Base-by-base conservation (phyloP, 2,113 vertebrate genomes). In the Cyanocitta stelleri region DNA sequence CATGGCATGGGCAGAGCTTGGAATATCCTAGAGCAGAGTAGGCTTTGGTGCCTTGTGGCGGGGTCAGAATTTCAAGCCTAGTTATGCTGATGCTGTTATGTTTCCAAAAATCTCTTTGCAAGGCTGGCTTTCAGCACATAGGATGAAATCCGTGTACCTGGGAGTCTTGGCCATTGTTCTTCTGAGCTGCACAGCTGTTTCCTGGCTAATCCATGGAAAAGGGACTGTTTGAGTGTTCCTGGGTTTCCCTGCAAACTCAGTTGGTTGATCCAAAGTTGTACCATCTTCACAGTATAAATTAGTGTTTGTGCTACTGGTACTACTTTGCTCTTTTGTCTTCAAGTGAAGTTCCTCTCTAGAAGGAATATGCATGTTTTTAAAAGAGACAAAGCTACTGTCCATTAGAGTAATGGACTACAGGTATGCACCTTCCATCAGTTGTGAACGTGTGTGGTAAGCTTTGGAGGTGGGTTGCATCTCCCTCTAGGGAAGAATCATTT, bases 111-210 rank as follows among this genome's bases (percentile, higher is more conserved):
- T 41, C 29, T 68, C 14, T 43, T 43, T 69, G 22, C 16, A 54
- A 49, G 49, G 22, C 27, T 69, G 49, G 17, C 30, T 86, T 76
- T 10, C 0, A 1, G 5, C 7, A 18, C 3, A 2, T 16, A 27
- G 37, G 16, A 17, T 86, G 48, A 54, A 89, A 71, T 73, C 18
- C 16, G 4, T 0, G 1, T 46, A 8, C 8, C 2, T 1, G 4
- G 49, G 32, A 10, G n/a, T 7, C 4, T 21, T 79, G 63, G 55
- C 29, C 27, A 11, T 39, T 4, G 6, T 56, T 22, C 44, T 64
- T 19, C 5, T 20, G 22, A 29, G 18, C 17, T 32, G 15, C 19
- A 23, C 58, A 56, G 43, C 33, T 85, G 24, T 39, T 67, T 51
- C 29, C 35, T 61, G 54, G 30, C 24, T 77, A 51, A 32, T 32